phyloP scores from a whole-genome alignment of 2,888 invertebrate species.

The Neoascia interrupta region DNA sequence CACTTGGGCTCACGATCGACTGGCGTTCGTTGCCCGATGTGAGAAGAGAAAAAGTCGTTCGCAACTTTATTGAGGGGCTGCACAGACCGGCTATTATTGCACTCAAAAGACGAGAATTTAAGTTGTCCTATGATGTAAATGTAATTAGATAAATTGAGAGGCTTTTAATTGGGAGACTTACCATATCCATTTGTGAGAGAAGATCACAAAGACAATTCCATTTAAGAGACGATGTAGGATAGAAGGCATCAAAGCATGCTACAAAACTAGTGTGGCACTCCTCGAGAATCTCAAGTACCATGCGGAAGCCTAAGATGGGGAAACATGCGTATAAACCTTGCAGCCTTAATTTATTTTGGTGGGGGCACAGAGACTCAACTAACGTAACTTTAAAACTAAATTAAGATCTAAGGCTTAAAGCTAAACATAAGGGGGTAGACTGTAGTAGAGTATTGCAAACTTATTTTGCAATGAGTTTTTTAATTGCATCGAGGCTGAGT shows the following conservation, averaged over 20 bases:
- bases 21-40: constrained; percentile 79
- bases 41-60: constrained; percentile 88
- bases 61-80: constrained; percentile 86
- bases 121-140: constrained; percentile 56
- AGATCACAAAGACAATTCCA: constrained; percentile 95
- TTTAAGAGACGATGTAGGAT: constrained; percentile 94
- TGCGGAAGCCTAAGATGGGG: constrained; percentile 81
- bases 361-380: too few relatives aligned
- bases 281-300: constrained; percentile 88
- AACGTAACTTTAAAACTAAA: neutral
- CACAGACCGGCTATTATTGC: constrained; percentile 93
- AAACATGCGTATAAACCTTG: too few relatives aligned
- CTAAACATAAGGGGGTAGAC: too few relatives aligned
- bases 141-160: neutral
- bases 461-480: too few relatives aligned
- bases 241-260: constrained; percentile 96
- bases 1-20: constrained; percentile 84
- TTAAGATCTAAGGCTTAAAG: too few relatives aligned
- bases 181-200: constrained; percentile 86
- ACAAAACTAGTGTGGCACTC: constrained; percentile 95
- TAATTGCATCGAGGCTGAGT: too few relatives aligned
- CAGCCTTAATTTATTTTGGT: too few relatives aligned
- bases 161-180: constrained; percentile 74
- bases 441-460: too few relatives aligned
- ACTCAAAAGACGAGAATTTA: constrained; percentile 83